Evolutionary conservation across 2,797 vertebrate genomes (phyloP).

Genomic region (Fistularia tabacaria): DNA sequence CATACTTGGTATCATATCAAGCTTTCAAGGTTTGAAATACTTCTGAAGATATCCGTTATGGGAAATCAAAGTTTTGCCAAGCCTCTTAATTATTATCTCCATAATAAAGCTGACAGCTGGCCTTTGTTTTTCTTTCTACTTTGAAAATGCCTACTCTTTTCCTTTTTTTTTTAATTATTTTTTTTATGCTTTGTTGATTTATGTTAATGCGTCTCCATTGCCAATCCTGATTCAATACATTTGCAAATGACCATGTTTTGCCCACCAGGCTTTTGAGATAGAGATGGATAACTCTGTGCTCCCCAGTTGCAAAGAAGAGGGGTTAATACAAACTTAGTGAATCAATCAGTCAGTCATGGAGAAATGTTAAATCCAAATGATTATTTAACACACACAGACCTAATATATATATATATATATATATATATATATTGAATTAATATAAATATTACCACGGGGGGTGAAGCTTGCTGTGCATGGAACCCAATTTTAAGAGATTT

Average conservation of each 20-base stretch:
- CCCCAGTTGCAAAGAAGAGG: too few species aligned
- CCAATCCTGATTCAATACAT: slow-evolving; percentile 19
- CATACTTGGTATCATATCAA: too few species aligned
- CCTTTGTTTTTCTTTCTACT: slow-evolving; percentile 46
- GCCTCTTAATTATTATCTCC: slow-evolving; percentile 30
- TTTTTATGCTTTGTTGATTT: too few species aligned
- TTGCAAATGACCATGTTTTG: slow-evolving; percentile 31
- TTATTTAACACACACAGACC: slow-evolving; percentile 1
- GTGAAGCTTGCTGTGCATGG: too few species aligned
- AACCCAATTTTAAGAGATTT: too few species aligned
- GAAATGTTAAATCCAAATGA: slow-evolving; percentile 28
- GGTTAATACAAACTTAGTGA: not conserved
- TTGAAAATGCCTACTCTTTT: not conserved
- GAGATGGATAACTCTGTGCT: too few species aligned
- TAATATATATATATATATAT: too few species aligned
- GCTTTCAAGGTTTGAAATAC: too few species aligned
- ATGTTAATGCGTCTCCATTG: slow-evolving; percentile 14
- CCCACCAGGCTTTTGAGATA: slow-evolving; percentile 3
- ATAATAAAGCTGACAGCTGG: slow-evolving; percentile 57
- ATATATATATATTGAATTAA: too few species aligned
- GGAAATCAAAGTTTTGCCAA: slow-evolving; percentile 17
- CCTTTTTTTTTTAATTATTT: too few species aligned
- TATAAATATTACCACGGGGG: too few species aligned
- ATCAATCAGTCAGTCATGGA: slow-evolving; percentile 34
- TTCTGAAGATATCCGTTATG: too few species aligned